These are phyloP conservation scores for Pollenia amentaria DNA, from an alignment of 2,888 invertebrate genomes.

Conservation along the genomic window DNA sequence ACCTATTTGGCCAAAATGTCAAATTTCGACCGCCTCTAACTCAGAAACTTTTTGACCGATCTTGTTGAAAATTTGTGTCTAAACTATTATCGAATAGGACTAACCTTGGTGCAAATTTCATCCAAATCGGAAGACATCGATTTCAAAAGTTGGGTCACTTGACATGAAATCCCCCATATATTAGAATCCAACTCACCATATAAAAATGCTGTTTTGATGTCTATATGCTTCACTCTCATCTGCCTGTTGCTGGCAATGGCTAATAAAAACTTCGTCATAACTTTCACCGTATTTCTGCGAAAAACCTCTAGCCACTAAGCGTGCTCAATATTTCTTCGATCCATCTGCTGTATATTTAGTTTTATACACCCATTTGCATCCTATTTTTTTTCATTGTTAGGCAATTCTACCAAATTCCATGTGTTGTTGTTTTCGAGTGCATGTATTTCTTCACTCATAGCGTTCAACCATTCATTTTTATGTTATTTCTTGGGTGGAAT, in stretches of 20 bases:
- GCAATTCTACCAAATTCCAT: constrained; percentile 3
- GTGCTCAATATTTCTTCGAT: neutral
- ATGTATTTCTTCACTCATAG: neutral
- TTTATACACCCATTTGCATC: constrained; percentile 6
- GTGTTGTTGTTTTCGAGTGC: neutral
- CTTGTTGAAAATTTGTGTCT: no score
- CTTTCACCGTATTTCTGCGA: neutral
- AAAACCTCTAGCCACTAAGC: neutral
- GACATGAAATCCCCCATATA: no score
- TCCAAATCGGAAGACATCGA: no score
- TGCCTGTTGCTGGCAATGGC: neutral
- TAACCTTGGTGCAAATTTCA: no score
- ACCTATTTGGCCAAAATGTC: no score
- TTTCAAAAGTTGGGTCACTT: no score
- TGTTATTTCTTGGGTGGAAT: constrained; percentile 2
- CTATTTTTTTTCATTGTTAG: neutral
- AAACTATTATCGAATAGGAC: no score
- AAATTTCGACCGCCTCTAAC: no score
- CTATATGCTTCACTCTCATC: neutral
- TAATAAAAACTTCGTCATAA: constrained; percentile 6
- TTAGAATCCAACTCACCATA: no score
- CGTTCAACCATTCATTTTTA: no score
- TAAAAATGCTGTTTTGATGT: no score
- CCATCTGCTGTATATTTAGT: neutral
- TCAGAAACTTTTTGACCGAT: no score